Evolutionary conservation across 2,113 vertebrate species (phyloP), one percentile per base, ranked within the genome.

Genomic region (Pachyramphus minor): DNA sequence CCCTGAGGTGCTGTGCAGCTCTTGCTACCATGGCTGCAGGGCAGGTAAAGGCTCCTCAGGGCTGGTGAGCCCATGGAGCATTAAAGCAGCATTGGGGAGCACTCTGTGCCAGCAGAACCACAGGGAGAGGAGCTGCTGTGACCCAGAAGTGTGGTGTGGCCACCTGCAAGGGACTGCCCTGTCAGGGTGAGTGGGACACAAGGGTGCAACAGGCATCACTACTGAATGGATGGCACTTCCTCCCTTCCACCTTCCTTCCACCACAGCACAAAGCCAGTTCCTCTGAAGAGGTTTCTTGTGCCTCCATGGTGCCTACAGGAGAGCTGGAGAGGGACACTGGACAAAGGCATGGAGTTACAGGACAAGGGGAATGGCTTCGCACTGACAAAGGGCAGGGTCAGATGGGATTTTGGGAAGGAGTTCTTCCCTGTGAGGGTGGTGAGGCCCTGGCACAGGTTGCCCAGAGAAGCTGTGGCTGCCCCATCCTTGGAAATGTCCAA

Each of bases 171-270:
- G 47, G 47, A 14, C 59, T 21, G 33, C 45, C 62, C 42, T 37
- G 39, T 33, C 0, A 2, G n/a, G 39, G 64, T 8, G 45, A 20
- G 35, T 7, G n/a, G 35, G 77, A 39, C 47, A 42, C 2, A 1
- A 23, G 53, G 27, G 27, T 14, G 33, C 35, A 17, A 10, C 63
- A 39, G 76, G 27, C 14, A 0, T 41, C 5, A 1, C 60, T 50
- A 67, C 6, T 14, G 11, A 20, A 11, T 1, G 0, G 52, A 16
- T 1, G 1, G 39, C n/a, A 75, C 60, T 55, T 1, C 0, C 2
- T 49, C 31, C 41, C 56, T 76, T 68, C 60, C 42, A 13, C 5
- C 15, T n/a, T 35, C 33, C 33, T 35, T 58, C 19, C 56, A 35
- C 11, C 19, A 6, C 11, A 13, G 69, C 41, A 30, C 2, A 0